phyloP scores from a whole-genome alignment of 1,140 invertebrate genomes.

The Rhagoletis pomonella region DNA sequence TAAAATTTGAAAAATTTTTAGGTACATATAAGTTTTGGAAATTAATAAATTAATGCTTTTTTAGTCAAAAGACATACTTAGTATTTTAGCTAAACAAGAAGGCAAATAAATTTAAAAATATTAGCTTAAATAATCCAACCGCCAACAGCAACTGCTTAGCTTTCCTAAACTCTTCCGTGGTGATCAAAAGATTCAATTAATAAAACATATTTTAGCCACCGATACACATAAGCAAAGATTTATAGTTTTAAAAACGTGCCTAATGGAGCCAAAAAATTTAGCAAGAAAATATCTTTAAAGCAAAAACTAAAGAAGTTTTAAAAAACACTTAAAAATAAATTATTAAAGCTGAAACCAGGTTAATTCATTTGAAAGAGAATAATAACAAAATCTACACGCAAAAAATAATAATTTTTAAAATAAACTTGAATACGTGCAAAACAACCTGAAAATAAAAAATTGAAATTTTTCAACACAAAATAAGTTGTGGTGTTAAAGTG shows the following conservation, averaged over 20 bases:
- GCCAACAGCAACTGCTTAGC: constrained; percentile 44
- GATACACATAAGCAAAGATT: neutral
- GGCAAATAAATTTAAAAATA: neutral
- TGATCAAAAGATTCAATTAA: constrained; percentile 35
- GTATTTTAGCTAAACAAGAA: neutral
- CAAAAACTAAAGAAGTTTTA: neutral
- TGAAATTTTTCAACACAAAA: too few species aligned
- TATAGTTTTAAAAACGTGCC: constrained; percentile 26
- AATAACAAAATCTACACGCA: too few species aligned
- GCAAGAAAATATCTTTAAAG: neutral
- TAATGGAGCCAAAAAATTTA: neutral
- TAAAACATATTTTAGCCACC: constrained; percentile 20
- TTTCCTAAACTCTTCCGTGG: neutral
- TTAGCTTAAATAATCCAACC: neutral
- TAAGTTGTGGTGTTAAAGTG: too few species aligned
- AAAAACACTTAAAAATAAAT: neutral
- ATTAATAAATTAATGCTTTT: too few species aligned
- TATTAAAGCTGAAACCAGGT: too few species aligned
- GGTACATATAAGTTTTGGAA: too few species aligned
- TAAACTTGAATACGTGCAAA: too few species aligned
- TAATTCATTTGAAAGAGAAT: too few species aligned
- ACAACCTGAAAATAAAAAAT: too few species aligned
- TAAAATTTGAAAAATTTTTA: too few species aligned
- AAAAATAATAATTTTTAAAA: too few species aligned
- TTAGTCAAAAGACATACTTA: too few species aligned